A percentile compares a stretch with the other conserved stretches of the same genome.
These are phyloP conservation scores for Spatula clypeata DNA, from an alignment of 2,797 vertebrate genomes.

Conservation along the genomic window DNA sequence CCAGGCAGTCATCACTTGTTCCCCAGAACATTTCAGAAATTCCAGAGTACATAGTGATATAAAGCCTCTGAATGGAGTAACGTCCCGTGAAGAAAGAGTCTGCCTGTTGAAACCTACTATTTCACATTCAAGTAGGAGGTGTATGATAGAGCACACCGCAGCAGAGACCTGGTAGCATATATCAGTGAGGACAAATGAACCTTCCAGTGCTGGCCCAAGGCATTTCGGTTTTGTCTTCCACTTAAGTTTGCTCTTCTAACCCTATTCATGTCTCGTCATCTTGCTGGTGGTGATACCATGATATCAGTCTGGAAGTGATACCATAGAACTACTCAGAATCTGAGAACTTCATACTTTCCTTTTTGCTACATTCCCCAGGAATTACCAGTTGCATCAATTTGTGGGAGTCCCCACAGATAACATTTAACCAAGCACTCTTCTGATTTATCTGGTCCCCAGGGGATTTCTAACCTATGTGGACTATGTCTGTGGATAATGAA, in stretches of 20 bases:
- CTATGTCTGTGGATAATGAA: conserved; percentile 30
- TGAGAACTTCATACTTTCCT: background rate
- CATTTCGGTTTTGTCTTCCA: background rate
- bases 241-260: background rate
- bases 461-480: conserved; percentile 31
- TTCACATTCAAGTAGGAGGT: conserved; percentile 70
- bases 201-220: background rate
- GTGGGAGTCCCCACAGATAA: background rate
- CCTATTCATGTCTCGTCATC: rapidly evolving
- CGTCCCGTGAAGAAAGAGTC: conserved; percentile 65
- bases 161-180: background rate
- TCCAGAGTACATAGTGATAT: conserved; percentile 15
- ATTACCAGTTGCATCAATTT: conserved; percentile 15
- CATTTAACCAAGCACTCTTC: conserved; percentile 26
- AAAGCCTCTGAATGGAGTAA: conserved; percentile 68
- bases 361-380: conserved; percentile 17
- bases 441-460: conserved; percentile 33
- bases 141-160: conserved; percentile 12
- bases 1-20: background rate
- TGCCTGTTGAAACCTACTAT: conserved; percentile 74
- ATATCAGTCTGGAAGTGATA: background rate
- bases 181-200: background rate
- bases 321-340: background rate
- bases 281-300: background rate
- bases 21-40: conserved; percentile 53